These are phyloP conservation scores for Drosophila sturtevanti DNA, from an alignment of 1,140 invertebrate genomes.

Conservation along the genomic window DNA sequence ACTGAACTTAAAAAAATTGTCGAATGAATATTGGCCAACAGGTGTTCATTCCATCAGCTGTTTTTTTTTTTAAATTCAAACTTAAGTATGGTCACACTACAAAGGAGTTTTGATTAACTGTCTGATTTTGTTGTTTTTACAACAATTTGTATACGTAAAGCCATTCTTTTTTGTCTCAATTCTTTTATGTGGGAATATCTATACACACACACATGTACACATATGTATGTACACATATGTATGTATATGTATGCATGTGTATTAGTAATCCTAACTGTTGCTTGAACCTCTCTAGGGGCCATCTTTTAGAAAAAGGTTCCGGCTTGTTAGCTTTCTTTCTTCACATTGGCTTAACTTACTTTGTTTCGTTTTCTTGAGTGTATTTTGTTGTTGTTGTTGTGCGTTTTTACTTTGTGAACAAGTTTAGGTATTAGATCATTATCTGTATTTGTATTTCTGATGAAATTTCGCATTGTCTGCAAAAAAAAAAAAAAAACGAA, in stretches of 20 bases:
- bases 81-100: neutral
- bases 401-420: slow-evolving; percentile 66
- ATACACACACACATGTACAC: too few species aligned
- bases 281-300: neutral
- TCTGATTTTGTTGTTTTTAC: neutral
- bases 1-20: too few species aligned
- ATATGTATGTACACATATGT: too few species aligned
- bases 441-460: slow-evolving; percentile 81
- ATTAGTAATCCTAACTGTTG: slow-evolving; percentile 8
- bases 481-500: slow-evolving; percentile 26
- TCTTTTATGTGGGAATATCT: too few species aligned
- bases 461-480: slow-evolving; percentile 80
- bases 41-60: too few species aligned
- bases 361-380: neutral
- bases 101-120: neutral
- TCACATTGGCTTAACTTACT: slow-evolving; percentile 1
- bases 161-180: neutral
- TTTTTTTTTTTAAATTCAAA: too few species aligned
- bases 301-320: neutral
- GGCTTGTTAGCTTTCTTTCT: slow-evolving; percentile 40
- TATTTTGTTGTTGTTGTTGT: neutral
- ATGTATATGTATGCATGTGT: too few species aligned
- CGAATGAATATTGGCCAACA: too few species aligned
- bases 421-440: slow-evolving; percentile 80
- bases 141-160: neutral